Percentiles rank a stretch among this genome's conserved stretches.
phyloP scores from a whole-genome alignment of 64 coral and sea anemone species.

The Montipora sp. region DNA sequence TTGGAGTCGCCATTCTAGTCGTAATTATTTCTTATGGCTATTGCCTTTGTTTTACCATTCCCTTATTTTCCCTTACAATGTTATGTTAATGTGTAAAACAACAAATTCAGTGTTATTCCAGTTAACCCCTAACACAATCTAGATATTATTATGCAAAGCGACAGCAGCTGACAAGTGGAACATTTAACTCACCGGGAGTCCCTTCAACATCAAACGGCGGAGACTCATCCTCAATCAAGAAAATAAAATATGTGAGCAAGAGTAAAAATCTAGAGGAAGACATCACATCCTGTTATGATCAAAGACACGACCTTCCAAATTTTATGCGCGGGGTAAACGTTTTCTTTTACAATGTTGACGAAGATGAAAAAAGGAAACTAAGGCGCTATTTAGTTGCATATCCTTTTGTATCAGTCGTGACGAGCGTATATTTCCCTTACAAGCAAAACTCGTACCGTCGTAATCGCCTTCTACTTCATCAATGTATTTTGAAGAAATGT shows the following conservation, averaged over 20 bases:
- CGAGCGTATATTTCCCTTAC: not conserved
- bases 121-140: slow-evolving; percentile 15
- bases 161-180: not conserved
- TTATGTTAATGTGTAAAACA: too few species aligned
- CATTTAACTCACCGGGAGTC: not conserved
- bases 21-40: too few species aligned
- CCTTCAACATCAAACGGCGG: slow-evolving; percentile 13
- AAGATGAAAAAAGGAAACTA: slow-evolving; percentile 64
- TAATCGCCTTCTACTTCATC: too few species aligned
- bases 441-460: too few species aligned
- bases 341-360: slow-evolving; percentile 62
- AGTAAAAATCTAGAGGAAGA: not conserved
- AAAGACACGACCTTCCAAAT: slow-evolving; percentile 35
- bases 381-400: slow-evolving; percentile 87
- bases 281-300: not conserved
- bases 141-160: slow-evolving; percentile 57
- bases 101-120: too few species aligned
- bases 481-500: too few species aligned
- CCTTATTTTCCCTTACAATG: too few species aligned
- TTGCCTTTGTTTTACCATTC: too few species aligned
- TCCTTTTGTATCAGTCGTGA: slow-evolving; percentile 54
- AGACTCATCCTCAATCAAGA: not conserved
- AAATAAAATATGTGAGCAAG: not conserved
- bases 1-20: too few species aligned
- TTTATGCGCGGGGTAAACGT: slow-evolving; percentile 76